phyloP scores from a whole-genome alignment of 2,113 vertebrate genomes.

The Neotoma lepida region DNA sequence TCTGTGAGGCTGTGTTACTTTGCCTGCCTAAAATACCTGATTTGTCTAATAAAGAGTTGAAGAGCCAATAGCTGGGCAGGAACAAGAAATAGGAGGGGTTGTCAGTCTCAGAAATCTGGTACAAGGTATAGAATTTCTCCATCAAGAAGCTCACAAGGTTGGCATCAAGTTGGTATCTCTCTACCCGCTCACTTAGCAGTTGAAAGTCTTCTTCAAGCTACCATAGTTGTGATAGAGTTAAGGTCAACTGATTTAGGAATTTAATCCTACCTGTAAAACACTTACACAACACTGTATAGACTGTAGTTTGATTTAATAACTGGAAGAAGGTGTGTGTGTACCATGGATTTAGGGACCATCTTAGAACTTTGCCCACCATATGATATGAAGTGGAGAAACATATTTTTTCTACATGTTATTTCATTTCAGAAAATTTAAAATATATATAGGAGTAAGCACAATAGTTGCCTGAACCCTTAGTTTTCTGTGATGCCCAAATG shows the following conservation, averaged over 20 bases:
- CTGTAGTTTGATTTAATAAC: background rate
- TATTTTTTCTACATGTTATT: conserved; percentile 41
- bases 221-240: background rate
- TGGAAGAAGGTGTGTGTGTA: background rate
- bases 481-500: background rate
- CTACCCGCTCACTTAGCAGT: background rate
- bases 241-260: background rate
- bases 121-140: background rate
- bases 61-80: too few species aligned
- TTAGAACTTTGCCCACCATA: background rate
- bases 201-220: conserved; percentile 13
- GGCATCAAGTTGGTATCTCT: conserved; percentile 17
- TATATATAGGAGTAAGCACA: conserved; percentile 12
- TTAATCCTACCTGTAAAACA: background rate
- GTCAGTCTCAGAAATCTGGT: background rate
- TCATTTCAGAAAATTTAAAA: conserved; percentile 39
- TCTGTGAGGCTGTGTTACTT: background rate
- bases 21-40: background rate
- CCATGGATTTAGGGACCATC: background rate
- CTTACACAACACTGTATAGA: background rate
- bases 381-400: conserved; percentile 3
- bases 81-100: background rate
- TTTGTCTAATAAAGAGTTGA: background rate
- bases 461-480: background rate
- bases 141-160: background rate